phyloP scores from a whole-genome alignment of 30 jellyfish, hydroid and myxozoan genomes.

The Phacellophora camtschatica region DNA sequence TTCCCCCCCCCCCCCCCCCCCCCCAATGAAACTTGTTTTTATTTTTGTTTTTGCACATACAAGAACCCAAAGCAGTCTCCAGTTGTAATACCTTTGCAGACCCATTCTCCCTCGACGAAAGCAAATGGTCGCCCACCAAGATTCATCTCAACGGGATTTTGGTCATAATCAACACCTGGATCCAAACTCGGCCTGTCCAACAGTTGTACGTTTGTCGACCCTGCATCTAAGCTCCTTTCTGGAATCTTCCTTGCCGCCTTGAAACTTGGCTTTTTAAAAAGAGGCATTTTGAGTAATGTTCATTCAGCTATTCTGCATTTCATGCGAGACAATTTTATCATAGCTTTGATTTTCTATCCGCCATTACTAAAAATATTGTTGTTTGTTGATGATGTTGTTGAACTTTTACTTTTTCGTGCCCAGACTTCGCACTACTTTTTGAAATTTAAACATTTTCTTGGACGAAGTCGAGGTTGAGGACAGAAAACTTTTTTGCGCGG shows the following conservation, averaged over 20 bases:
- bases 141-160: slow-evolving; percentile 72
- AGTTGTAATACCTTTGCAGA: slow-evolving; percentile 70
- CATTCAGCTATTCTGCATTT: too few species aligned
- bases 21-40: not conserved
- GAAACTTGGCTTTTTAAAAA: slow-evolving; percentile 85
- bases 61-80: not conserved
- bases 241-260: slow-evolving; percentile 85
- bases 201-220: slow-evolving; percentile 75
- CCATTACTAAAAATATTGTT: not conserved
- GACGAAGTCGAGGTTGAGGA: not conserved
- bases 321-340: too few species aligned
- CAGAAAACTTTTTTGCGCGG: not conserved
- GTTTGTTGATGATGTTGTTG: not conserved
- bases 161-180: slow-evolving; percentile 82
- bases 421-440: not conserved
- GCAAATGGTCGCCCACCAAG: slow-evolving; percentile 74
- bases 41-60: not conserved
- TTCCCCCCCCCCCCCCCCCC: not conserved
- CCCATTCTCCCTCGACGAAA: slow-evolving; percentile 88
- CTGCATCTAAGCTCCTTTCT: slow-evolving; percentile 88
- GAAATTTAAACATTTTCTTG: too few species aligned
- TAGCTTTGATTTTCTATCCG: not conserved
- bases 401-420: not conserved
- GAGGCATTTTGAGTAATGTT: slow-evolving; percentile 62
- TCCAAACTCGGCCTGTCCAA: slow-evolving; percentile 81